Conservation (phyloP, 1,140 invertebrate species). For the Leptopilina boulardi region DNA sequence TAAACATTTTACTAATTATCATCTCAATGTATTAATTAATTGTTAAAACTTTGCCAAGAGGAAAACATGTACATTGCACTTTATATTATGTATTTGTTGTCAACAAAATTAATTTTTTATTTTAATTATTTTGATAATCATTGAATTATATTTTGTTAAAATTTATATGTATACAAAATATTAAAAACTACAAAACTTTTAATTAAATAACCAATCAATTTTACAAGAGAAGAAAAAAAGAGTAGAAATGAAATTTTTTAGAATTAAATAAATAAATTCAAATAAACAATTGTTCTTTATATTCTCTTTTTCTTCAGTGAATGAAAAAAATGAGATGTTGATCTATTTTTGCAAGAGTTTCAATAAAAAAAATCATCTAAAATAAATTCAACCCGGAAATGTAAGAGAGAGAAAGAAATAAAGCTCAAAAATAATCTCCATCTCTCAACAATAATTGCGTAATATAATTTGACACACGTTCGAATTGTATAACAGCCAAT, state of each 20-base stretch:
- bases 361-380: background rate
- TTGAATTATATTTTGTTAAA: too few species aligned
- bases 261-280: too few species aligned
- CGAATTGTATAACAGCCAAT: background rate
- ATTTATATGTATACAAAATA: too few species aligned
- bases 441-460: background rate
- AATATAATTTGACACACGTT: background rate
- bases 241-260: too few species aligned
- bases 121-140: too few species aligned
- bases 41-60: background rate
- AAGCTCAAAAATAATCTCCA: conserved; percentile 19
- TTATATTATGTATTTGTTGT: background rate
- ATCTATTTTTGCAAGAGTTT: background rate
- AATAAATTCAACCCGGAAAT: background rate
- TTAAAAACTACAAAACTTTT: too few species aligned
- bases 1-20: background rate
- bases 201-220: too few species aligned
- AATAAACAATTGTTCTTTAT: too few species aligned
- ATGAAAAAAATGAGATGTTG: too few species aligned
- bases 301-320: too few species aligned
- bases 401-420: background rate
- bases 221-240: too few species aligned
- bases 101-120: background rate
- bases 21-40: background rate
- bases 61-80: too few species aligned